A percentile compares a stretch with the other conserved stretches of the same genome.
These are phyloP conservation scores for Colossoma macropomum DNA, from an alignment of 2,113 vertebrate species.

Conservation along the genomic window DNA sequence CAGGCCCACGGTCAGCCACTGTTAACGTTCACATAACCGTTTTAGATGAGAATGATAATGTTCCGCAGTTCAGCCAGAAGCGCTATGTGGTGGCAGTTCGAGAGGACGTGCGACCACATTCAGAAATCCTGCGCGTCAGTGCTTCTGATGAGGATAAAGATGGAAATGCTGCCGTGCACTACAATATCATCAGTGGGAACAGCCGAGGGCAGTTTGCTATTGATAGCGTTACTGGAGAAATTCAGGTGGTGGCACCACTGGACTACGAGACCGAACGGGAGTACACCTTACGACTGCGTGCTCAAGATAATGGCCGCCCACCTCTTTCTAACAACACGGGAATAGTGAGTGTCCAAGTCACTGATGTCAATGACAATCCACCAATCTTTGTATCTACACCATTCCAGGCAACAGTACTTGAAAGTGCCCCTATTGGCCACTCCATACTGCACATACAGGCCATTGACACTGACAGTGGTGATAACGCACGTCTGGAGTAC, in stretches of 20 bases:
- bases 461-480: conserved; percentile 91
- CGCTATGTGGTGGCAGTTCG: conserved; percentile 94
- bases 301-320: conserved; percentile 93
- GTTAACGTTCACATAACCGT: conserved; percentile 94
- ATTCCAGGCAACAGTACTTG: conserved; percentile 93
- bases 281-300: conserved; percentile 90
- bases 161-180: conserved; percentile 91
- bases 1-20: conserved; percentile 86
- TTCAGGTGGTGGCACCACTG: conserved; percentile 91
- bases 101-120: conserved; percentile 91
- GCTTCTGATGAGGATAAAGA: conserved; percentile 94
- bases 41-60: conserved; percentile 97
- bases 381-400: conserved; percentile 98
- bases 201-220: conserved; percentile 96
- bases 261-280: conserved; percentile 95
- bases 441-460: conserved; percentile 98
- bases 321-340: conserved; percentile 97
- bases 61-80: conserved; percentile 97
- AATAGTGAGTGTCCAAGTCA: conserved; percentile 93
- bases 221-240: conserved; percentile 93
- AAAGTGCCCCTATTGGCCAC: conserved; percentile 93
- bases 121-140: conserved; percentile 88
- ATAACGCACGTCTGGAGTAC: conserved; percentile 94
- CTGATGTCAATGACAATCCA: conserved; percentile 95
- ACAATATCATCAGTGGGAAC: conserved; percentile 97